These are phyloP conservation scores for Ginglymostoma cirratum DNA, from an alignment of 2,113 vertebrate genomes.

Conservation along the genomic window DNA sequence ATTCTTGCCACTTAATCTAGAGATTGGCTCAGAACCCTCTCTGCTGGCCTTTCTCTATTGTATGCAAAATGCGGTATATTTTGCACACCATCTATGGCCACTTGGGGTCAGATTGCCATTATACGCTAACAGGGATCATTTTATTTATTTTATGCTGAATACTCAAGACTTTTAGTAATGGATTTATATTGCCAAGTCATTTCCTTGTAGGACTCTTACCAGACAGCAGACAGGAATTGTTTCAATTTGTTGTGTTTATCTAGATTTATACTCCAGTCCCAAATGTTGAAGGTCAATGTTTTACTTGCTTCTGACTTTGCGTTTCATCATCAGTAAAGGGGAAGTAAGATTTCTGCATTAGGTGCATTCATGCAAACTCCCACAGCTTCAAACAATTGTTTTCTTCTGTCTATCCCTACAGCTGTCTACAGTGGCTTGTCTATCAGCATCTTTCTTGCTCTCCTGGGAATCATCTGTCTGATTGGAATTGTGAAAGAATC, in stretches of 20 bases:
- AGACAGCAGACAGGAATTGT: background rate
- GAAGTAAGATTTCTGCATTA: background rate
- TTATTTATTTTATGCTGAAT: background rate
- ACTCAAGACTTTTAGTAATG: background rate
- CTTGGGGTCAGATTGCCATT: background rate
- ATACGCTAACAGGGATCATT: background rate
- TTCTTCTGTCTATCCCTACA: background rate
- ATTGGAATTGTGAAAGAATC: background rate
- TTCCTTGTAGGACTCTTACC: background rate
- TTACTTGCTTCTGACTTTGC: background rate
- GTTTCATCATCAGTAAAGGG: background rate
- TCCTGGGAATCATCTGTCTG: slow-evolving; percentile 1
- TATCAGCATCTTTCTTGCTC: background rate
- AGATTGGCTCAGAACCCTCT: background rate
- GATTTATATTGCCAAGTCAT: background rate
- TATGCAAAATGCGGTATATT: background rate
- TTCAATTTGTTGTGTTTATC: background rate
- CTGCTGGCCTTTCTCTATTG: background rate
- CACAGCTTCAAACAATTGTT: background rate
- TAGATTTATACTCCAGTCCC: background rate
- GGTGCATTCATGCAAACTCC: background rate
- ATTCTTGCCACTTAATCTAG: background rate
- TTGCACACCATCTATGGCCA: background rate
- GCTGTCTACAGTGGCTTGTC: background rate
- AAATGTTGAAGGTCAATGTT: background rate